Evolutionary conservation across 2,113 vertebrate genomes (phyloP), one percentile per base, ranked within the genome.

Genomic region (Athene noctua): DNA sequence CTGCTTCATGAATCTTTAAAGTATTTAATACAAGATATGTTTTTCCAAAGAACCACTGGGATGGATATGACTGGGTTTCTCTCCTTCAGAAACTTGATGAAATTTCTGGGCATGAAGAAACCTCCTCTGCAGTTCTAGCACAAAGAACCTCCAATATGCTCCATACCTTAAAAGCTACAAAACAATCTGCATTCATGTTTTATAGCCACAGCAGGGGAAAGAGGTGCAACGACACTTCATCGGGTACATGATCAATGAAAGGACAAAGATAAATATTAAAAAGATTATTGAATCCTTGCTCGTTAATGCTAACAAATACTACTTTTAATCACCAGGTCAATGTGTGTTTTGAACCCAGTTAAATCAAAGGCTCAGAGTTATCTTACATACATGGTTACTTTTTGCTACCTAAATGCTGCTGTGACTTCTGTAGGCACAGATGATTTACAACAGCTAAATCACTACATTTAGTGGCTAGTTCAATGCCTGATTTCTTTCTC

Each of bases 1-100:
- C 96, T 75, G 92, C 96, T 95, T 98, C 97, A 96, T 96, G 95
- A 97, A 97, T 98, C 94, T 97, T 98, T 97, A 86, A 97, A 95
- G 81, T 93, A 94, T 92, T 96, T 96, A 96, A 97, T 92, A 96
- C 88, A 94, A 90, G 91, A 91, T 92, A 89, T 66, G 86, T 86
- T 97, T 95, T 95, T 89, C 40, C 96, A 96, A 25, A 86, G 91
- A 97, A 93, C 74, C 72, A 63, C 58, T 87, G 55, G 90, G 65
- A 94, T 15, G 66, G 74, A 71, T 81, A 85, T 44, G 77, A 82
- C 58, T 80, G 81, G 66, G 72, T 78, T 94, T 87, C 75, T 94
- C 74, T 96, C 68, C 82, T 86, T 91, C 86, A 83, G 57, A 85
- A 49, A 80, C 18, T 5, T 78, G 54, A 92, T 57, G 49, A 34